Percentiles rank a stretch among this genome's conserved stretches.
Conservation (phyloP, 2,888 invertebrate genomes). For the Polydesmus complanatus region DNA sequence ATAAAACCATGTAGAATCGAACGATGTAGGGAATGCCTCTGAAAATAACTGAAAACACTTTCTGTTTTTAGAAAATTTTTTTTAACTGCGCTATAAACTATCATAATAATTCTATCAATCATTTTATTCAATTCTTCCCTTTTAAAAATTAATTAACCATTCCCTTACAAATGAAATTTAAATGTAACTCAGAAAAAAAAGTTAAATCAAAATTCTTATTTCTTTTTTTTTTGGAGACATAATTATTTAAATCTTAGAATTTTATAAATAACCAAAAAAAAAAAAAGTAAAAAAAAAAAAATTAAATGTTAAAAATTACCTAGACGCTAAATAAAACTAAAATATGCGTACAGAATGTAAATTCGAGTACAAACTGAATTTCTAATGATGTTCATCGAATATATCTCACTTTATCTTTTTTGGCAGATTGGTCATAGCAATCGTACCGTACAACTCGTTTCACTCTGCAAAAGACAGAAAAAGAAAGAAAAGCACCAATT, state of each 20-base stretch:
- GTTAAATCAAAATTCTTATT: not conserved
- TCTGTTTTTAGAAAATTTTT: not conserved
- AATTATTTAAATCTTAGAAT: too few relatives aligned
- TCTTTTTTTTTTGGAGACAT: too few relatives aligned
- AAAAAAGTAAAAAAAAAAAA: too few relatives aligned
- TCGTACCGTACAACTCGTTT: not conserved
- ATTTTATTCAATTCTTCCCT: too few relatives aligned
- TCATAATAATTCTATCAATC: too few relatives aligned
- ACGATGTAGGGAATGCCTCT: not conserved
- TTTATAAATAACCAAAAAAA: too few relatives aligned
- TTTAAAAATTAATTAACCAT: too few relatives aligned
- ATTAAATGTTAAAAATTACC: too few relatives aligned
- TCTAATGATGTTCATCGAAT: not conserved
- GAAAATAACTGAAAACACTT: not conserved
- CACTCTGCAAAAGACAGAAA: not conserved
- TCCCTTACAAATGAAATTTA: too few relatives aligned
- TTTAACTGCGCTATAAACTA: not conserved
- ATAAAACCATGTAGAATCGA: not conserved
- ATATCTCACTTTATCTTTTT: not conserved
- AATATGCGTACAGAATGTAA: not conserved
- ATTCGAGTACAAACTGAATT: not conserved
- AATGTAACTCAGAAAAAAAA: too few relatives aligned
- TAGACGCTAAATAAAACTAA: not conserved
- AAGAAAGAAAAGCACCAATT: not conserved
- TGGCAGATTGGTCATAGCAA: not conserved